Conservation (phyloP, 2,113 vertebrate species). For the Crotalus viridis region DNA sequence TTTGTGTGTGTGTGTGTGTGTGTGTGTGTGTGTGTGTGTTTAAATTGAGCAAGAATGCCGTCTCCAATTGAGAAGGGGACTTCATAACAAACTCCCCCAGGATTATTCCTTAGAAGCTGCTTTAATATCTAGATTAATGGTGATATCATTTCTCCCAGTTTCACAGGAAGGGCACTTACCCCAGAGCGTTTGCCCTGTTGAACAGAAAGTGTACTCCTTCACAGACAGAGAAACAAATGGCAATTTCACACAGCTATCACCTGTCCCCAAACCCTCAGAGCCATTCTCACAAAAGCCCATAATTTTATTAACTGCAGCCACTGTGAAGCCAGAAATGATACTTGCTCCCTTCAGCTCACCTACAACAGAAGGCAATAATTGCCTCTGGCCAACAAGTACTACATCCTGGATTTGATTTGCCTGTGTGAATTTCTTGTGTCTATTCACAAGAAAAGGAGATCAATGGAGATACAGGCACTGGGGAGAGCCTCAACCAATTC, state of each 20-base stretch:
- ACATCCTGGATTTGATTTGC: not conserved
- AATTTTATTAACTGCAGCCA: not conserved
- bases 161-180: not conserved
- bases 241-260: not conserved
- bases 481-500: not conserved
- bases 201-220: not conserved
- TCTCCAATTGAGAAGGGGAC: not conserved
- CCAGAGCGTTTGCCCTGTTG: not conserved
- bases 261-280: not conserved
- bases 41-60: not conserved
- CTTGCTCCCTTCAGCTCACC: not conserved
- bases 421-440: no score
- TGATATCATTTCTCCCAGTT: not conserved
- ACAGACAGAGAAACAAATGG: not conserved
- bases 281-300: not conserved
- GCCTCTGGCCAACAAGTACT: not conserved
- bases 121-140: not conserved
- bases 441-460: not conserved
- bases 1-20: no score
- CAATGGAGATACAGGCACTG: not conserved
- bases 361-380: not conserved
- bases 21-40: no score
- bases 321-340: not conserved
- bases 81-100: not conserved
- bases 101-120: not conserved